Evolutionary conservation across 2,797 vertebrate species (phyloP).

Genomic region (Chloroceryle inda): DNA sequence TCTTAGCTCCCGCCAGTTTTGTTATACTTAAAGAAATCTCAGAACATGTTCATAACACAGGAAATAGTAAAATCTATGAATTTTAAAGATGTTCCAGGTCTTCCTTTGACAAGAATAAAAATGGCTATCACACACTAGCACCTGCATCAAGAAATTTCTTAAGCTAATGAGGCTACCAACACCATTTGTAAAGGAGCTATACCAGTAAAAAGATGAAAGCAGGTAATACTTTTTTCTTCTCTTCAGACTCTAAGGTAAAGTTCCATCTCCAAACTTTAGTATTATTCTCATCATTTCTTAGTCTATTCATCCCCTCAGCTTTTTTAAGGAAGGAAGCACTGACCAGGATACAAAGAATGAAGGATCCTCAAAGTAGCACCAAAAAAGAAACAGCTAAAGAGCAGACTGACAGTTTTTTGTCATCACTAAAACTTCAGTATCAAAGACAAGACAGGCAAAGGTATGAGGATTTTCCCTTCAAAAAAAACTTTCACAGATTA

Average conservation of each 20-base stretch:
- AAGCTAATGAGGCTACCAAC: conserved; percentile 5
- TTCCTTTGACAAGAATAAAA: not conserved
- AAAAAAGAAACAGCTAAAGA: not conserved
- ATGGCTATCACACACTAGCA: rapidly evolving
- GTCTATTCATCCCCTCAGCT: not conserved
- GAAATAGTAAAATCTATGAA: not conserved
- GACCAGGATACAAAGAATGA: not conserved
- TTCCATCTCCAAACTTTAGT: not conserved
- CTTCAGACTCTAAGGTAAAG: not conserved
- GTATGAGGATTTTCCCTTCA: not conserved
- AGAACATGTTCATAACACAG: not conserved
- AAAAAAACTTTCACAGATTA: not conserved
- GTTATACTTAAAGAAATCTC: not conserved
- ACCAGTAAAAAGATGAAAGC: conserved; percentile 2
- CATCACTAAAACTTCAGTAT: not conserved
- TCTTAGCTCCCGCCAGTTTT: not conserved
- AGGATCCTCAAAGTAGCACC: not conserved
- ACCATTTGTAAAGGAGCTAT: not conserved
- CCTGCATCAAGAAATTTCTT: not conserved
- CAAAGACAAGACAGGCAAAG: not conserved
- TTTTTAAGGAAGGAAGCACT: not conserved
- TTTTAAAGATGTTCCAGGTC: not conserved
- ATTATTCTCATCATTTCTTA: not conserved
- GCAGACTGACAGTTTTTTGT: not conserved
- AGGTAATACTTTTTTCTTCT: not conserved